Percentiles rank a stretch among this genome's conserved stretches.
phyloP scores from a whole-genome alignment of 2,797 vertebrate genomes.

The Coreius guichenoti region DNA sequence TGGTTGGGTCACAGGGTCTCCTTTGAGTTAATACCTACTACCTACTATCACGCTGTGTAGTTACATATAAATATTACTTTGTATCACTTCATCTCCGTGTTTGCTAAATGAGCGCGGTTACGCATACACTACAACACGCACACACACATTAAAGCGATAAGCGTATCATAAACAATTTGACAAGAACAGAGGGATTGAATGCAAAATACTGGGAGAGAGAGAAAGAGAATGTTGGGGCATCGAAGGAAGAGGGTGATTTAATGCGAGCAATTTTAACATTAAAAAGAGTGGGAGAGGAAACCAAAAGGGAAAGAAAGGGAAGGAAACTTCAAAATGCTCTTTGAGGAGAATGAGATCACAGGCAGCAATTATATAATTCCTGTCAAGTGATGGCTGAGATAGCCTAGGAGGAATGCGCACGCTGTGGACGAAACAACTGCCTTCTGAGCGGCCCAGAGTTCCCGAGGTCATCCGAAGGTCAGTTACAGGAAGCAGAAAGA shows the following conservation, averaged over 20 bases:
- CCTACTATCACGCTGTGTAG: constrained; percentile 42
- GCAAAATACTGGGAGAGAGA: constrained; percentile 27
- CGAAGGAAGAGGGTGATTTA: constrained; percentile 66
- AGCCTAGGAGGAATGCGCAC: constrained; percentile 83
- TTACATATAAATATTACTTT: constrained; percentile 47
- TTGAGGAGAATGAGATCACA: constrained; percentile 91
- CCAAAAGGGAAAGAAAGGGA: constrained; percentile 74
- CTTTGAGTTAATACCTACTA: neutral
- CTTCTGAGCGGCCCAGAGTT: constrained; percentile 81
- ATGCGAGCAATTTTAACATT: constrained; percentile 77
- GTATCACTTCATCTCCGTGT: constrained; percentile 49
- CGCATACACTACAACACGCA: constrained; percentile 39
- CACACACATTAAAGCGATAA: constrained; percentile 55
- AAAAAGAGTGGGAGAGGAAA: constrained; percentile 75
- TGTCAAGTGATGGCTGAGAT: constrained; percentile 93
- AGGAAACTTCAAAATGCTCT: constrained; percentile 88
- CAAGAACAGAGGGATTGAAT: constrained; percentile 51
- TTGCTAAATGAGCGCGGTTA: constrained; percentile 28
- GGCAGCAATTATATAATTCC: constrained; percentile 96
- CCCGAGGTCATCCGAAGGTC: constrained; percentile 85
- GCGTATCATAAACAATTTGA: constrained; percentile 64
- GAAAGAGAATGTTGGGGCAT: constrained; percentile 17
- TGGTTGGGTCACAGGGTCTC: neutral
- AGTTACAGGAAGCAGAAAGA: constrained; percentile 79
- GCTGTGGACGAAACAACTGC: constrained; percentile 80